Percentiles rank a stretch among this genome's conserved stretches.
Conservation (phyloP, 2,113 vertebrate genomes). For the Cairina moschata region DNA sequence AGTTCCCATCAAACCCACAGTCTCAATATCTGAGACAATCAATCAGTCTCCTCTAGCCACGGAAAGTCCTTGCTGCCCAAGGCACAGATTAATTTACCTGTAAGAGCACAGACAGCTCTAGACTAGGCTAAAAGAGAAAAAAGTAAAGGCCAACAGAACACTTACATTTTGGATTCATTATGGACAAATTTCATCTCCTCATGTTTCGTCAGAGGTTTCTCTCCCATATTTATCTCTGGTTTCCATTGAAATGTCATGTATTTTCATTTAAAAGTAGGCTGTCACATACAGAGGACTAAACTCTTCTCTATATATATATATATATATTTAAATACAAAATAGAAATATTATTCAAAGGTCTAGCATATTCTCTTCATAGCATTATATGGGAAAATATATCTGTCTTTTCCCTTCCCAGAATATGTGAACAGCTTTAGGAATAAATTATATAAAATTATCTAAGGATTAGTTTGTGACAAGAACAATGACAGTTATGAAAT, state of each 20-base stretch:
- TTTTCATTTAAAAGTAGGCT: slow-evolving; percentile 3
- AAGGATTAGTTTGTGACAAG: background rate
- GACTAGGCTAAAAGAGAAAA: background rate
- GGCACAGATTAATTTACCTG: slow-evolving; percentile 3
- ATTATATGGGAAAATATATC: background rate
- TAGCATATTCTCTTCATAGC: background rate
- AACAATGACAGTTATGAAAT: background rate
- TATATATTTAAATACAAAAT: background rate
- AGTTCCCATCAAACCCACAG: background rate
- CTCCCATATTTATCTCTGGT: background rate
- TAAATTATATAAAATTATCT: background rate
- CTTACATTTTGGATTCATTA: background rate
- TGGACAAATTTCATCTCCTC: background rate
- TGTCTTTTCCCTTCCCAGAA: background rate
- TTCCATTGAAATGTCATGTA: background rate
- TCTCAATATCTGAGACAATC: slow-evolving; percentile 32
- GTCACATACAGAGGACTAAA: background rate
- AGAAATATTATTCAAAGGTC: background rate
- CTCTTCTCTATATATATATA: background rate
- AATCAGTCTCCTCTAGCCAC: background rate
- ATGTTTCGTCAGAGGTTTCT: background rate
- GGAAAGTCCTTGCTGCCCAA: background rate
- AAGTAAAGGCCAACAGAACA: background rate
- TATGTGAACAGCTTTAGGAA: background rate
- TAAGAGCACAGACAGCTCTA: fast-evolving